A percentile compares a stretch with the other conserved stretches of the same genome.
These are phyloP conservation scores for Protonibea diacanthus DNA, from an alignment of 2,797 vertebrate species.

Conservation along the genomic window DNA sequence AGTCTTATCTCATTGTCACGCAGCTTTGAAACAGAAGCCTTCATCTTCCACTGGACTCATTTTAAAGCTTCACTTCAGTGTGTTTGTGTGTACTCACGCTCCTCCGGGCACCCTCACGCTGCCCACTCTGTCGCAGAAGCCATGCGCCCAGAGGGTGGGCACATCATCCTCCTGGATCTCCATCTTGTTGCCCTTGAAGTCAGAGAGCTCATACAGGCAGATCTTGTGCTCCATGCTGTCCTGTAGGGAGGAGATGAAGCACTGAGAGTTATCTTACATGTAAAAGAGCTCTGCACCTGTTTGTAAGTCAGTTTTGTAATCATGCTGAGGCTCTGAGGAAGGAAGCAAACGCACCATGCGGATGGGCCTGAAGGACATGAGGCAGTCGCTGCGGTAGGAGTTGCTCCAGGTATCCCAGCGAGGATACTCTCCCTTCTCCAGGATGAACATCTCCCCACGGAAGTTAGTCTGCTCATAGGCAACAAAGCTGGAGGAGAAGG, in stretches of 20 bases:
- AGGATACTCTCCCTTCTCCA: constrained; percentile 98
- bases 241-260: constrained; percentile 70
- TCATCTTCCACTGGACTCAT: not conserved
- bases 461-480: constrained; percentile 96
- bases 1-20: not conserved
- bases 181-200: constrained; percentile 98
- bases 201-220: constrained; percentile 92
- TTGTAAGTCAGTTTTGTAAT: not conserved
- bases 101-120: constrained; percentile 94
- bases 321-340: not conserved
- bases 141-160: constrained; percentile 95
- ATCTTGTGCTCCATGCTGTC: constrained; percentile 95
- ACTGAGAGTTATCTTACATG: not conserved
- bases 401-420: constrained; percentile 98
- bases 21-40: not conserved
- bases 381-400: constrained; percentile 95
- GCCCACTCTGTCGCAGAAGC: constrained; percentile 96
- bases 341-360: constrained; percentile 87
- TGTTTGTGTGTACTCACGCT: constrained; percentile 88
- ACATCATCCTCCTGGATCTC: constrained; percentile 96
- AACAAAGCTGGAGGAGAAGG: constrained; percentile 89
- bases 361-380: constrained; percentile 95
- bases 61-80: not conserved
- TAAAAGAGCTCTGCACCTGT: not conserved
- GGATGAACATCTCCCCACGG: constrained; percentile 97